These are phyloP conservation scores for Orcinus orca DNA, from an alignment of 2,113 vertebrate genomes.

Conservation along the genomic window DNA sequence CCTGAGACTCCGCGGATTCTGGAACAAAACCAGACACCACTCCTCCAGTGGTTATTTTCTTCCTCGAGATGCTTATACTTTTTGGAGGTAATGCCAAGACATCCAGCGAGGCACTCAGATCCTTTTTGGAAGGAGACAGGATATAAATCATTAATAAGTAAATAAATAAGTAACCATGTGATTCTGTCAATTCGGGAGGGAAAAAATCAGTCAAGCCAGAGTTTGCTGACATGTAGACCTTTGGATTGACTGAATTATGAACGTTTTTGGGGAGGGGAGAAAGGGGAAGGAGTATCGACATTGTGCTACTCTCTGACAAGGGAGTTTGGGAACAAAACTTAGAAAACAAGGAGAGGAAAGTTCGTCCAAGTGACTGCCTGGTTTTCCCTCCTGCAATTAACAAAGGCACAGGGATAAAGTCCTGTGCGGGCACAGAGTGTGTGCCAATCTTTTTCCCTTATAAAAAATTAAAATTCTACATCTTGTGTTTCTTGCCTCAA, in stretches of 20 bases:
- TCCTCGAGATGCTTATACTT: background rate
- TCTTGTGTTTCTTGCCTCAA: background rate
- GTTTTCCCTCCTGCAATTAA: background rate
- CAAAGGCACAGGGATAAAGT: fast-evolving
- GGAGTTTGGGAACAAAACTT: constrained; percentile 24
- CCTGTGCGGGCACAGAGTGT: background rate
- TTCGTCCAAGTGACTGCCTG: background rate
- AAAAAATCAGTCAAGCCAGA: background rate
- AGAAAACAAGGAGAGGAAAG: background rate
- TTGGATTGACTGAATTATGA: constrained; percentile 43
- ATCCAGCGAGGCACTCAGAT: constrained; percentile 36
- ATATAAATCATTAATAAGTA: constrained; percentile 74
- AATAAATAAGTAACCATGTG: constrained; percentile 73
- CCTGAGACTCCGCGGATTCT: background rate
- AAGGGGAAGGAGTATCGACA: background rate
- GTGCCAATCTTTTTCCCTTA: background rate
- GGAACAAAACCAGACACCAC: constrained; percentile 37
- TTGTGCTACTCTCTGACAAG: background rate
- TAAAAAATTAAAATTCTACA: background rate
- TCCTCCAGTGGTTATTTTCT: background rate
- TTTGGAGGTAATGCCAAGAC: constrained; percentile 53
- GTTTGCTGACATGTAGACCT: background rate
- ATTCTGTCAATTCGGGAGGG: constrained; percentile 70
- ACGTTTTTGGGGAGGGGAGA: background rate
- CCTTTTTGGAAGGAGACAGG: constrained; percentile 65